Evolutionary conservation across 2,113 vertebrate species (phyloP), one percentile per base, ranked within the genome.

Genomic region (Syrmaticus mikado): DNA sequence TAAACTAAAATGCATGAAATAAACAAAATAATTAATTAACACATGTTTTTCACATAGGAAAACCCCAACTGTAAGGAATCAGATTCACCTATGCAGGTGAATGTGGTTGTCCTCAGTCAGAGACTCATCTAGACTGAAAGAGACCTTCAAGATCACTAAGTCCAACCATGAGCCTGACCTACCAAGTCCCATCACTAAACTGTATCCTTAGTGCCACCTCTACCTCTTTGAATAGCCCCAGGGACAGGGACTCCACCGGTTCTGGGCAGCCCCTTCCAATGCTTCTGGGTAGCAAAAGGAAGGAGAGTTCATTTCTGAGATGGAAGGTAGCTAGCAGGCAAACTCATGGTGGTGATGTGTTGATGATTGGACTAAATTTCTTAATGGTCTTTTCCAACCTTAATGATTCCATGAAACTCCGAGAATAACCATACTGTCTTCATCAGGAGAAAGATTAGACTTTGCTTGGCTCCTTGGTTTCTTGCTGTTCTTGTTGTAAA

Each of bases 401-500:
- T 53, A 28, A 53, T 53, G 52, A 53, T 30, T 53, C 52, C 28
- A 16, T 53, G 52, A 53, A 53, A 17, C 61, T 48, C 57, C 43
- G 60, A 48, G 74, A 89, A 84, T 10, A 93, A 48, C 43, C 58
- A 65, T 60, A 27, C 30, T 66, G 41, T 82, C 75, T 85, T 94
- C 91, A 92, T 55, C 75, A 87, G 81, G 84, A 94, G 71, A 89
- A 92, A 87, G 77, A 92, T 94, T 87, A 91, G 81, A 52, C 78
- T 90, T 80, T 5, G 6, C 60, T 95, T 93, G 79, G 72, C 87
- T 94, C 0, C 0, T 71, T 81, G 20, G 20, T 93, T 92, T 95
- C 78, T 91, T 96, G 86, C 92, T 95, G 60, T 94, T 95, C 87
- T 93, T 94, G 89, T 92, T 60, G 61, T 75, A 92, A 91, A 87